Base-by-base conservation (phyloP, 2,797 vertebrate genomes). In the Enteromius argenteus region DNA sequence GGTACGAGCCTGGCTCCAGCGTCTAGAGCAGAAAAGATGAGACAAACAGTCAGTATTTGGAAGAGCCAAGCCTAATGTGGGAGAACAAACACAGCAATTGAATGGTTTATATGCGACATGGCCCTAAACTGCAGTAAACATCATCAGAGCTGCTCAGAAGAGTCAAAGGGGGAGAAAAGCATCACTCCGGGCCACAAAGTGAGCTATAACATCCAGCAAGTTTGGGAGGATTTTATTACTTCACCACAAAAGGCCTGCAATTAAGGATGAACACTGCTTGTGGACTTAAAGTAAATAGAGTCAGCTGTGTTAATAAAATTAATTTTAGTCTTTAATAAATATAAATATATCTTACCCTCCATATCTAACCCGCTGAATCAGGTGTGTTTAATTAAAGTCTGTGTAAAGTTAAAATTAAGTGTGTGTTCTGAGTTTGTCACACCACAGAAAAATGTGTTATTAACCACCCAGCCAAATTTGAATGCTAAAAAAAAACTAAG, bases 1-100 rank as follows among this genome's bases (percentile, higher is more conserved):
- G 97, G 64, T 96, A 97, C 0, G 91, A 88, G 76, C 96, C 95
- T 80, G 96, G 96, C 92, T 99, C 98, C 86, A 97, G 93, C 60
- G 95, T 96, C 96, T 97, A 69, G 19, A 85, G 83, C 21, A 87
- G 23, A 23, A 64, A 27, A 46, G 69, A 42, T 32, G 3, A 81
- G 37, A 82, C 58, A 80, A 58, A 71, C 27, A n/a, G 27, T 64
- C 21, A 71, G 51, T 62, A 64, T 46, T n/a, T 44, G 19, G 39
- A 69, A n/a, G 37, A 23, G 46, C n/a, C 39, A 35, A 13, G 42
- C 56, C 39, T 53, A 19, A 84, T 77, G 44, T 68, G 64, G 46
- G 39, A 80, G 44, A 56, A 82, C 27, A 64, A 23, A 32, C 9
- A 49, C 6, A 56, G 32, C 30, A 39, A 44, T 51, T 51, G 53